Conservation (phyloP, 2,113 vertebrate species). For the Pseudois nayaur region DNA sequence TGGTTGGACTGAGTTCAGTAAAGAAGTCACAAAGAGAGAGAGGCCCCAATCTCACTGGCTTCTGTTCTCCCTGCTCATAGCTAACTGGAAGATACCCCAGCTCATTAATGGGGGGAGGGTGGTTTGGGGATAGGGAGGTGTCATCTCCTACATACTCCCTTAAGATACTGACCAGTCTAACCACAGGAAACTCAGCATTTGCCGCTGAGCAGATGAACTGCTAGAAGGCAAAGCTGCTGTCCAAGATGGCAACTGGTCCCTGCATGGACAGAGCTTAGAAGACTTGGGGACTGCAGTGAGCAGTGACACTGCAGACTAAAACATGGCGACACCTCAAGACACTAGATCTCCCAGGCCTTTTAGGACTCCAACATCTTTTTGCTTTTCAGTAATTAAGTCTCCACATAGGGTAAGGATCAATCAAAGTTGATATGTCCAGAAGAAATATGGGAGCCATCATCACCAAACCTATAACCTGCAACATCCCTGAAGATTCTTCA, state of each 20-base stretch:
- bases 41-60: background rate
- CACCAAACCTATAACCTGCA: background rate
- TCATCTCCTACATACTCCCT: background rate
- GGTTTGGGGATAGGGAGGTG: background rate
- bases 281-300: background rate
- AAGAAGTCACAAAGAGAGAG: background rate
- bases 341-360: background rate
- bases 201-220: background rate
- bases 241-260: background rate
- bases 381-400: background rate
- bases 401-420: background rate
- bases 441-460: background rate
- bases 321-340: background rate
- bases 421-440: background rate
- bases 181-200: background rate
- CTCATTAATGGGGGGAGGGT: background rate
- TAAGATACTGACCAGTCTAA: background rate
- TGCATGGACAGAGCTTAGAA: background rate
- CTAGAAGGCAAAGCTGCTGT: background rate
- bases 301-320: background rate
- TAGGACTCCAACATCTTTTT: background rate
- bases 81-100: background rate
- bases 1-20: too few relatives aligned
- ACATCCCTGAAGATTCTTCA: background rate
- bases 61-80: background rate